Evolutionary conservation across 1,140 invertebrate genomes (phyloP).

Genomic region (Drosophila serrata): DNA sequence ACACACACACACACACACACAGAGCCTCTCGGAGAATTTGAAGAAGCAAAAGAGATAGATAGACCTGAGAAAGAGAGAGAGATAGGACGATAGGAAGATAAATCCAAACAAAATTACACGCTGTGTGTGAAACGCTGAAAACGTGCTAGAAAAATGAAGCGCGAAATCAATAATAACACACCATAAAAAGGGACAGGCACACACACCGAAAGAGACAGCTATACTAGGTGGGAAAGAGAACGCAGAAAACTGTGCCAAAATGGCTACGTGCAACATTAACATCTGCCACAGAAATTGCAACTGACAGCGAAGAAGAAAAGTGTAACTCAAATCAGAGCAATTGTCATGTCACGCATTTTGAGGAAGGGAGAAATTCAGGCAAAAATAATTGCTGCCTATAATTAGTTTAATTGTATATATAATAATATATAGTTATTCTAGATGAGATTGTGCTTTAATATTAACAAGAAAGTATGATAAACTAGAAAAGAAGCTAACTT

Average conservation of each 20-base stretch:
- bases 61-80: not conserved
- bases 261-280: conserved; percentile 48
- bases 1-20: not conserved
- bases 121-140: conserved; percentile 64
- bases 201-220: not conserved
- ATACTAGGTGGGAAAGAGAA: not conserved
- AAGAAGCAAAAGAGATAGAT: conserved; percentile 11
- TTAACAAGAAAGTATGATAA: too few species aligned
- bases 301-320: not conserved
- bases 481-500: too few species aligned
- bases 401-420: not conserved
- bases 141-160: conserved; percentile 80
- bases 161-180: conserved; percentile 78
- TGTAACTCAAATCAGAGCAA: conserved; percentile 30
- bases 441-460: not conserved
- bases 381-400: conserved; percentile 21
- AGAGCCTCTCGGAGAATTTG: conserved; percentile 2
- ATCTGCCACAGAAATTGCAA: conserved; percentile 15
- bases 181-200: conserved; percentile 17
- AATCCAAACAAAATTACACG: conserved; percentile 78
- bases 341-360: conserved; percentile 40
- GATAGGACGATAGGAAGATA: conserved; percentile 32
- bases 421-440: not conserved
- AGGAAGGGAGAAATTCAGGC: conserved; percentile 3
- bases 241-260: conserved; percentile 34